A percentile compares a stretch with the other conserved stretches of the same genome.
phyloP scores from a whole-genome alignment of 2,888 invertebrate genomes.

The Tachina lurida region DNA sequence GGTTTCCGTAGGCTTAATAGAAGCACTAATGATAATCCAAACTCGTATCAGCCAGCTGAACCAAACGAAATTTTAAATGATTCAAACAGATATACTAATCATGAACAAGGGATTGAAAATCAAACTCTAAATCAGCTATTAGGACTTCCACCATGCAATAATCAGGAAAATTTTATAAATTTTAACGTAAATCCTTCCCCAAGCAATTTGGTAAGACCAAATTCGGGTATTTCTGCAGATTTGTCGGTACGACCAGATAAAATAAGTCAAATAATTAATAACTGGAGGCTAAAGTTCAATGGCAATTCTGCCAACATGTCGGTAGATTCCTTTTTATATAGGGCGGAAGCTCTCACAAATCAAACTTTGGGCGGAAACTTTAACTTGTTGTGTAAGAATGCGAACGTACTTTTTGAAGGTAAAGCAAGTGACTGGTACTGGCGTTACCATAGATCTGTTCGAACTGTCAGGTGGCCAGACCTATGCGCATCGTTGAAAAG shows the following conservation, averaged over 20 bases:
- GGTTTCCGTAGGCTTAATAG: not conserved
- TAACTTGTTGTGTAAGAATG: constrained; percentile 35
- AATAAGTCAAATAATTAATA: constrained; percentile 39
- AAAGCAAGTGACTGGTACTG: constrained; percentile 35
- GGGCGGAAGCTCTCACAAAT: constrained; percentile 34
- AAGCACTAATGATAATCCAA: not conserved
- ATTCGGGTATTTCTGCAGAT: not conserved
- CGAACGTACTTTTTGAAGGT: constrained; percentile 40
- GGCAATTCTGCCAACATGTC: constrained; percentile 16
- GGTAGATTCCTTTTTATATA: constrained; percentile 58
- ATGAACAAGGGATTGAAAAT: not conserved
- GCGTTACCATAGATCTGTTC: constrained; percentile 48
- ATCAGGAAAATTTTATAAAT: not conserved
- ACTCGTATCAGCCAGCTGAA: too few species aligned
- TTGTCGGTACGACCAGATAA: constrained; percentile 12
- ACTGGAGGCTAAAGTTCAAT: constrained; percentile 51
- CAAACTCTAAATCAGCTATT: not conserved
- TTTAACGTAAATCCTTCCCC: not conserved
- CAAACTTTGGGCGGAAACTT: constrained; percentile 47
- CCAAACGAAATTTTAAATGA: too few species aligned
- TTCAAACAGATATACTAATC: not conserved
- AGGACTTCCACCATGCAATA: not conserved
- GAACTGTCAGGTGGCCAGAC: constrained; percentile 36
- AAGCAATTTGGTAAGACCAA: not conserved
- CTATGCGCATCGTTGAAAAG: constrained; percentile 12